These are phyloP conservation scores for Caenorhabditis panamensis DNA, from an alignment of 2,888 invertebrate species.

Conservation along the genomic window DNA sequence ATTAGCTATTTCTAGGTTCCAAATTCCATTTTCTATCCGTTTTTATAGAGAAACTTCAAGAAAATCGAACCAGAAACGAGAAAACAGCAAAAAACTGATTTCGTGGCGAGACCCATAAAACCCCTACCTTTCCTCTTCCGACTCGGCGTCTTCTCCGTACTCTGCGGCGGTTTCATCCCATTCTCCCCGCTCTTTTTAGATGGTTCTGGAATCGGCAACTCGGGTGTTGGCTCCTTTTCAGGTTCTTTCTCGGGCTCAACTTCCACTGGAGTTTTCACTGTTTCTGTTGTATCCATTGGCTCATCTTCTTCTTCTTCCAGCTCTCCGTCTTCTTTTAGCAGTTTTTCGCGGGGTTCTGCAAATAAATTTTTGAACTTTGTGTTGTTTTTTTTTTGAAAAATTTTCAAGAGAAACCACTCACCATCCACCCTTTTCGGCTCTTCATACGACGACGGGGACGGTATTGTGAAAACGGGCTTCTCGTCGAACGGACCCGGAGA, in stretches of 20 bases:
- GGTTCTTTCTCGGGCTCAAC: too few relatives aligned
- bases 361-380: too few relatives aligned
- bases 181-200: slow-evolving; percentile 20
- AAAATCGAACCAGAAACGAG: too few relatives aligned
- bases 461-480: neutral
- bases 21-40: too few relatives aligned
- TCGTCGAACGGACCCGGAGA: slow-evolving; percentile 5
- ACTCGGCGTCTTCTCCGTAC: slow-evolving; percentile 24
- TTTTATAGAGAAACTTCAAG: too few relatives aligned
- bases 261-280: neutral
- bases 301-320: slow-evolving; percentile 48
- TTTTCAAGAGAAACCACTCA: neutral
- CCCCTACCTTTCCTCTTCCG: slow-evolving; percentile 46
- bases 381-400: too few relatives aligned
- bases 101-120: too few relatives aligned
- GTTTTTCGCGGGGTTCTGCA: neutral
- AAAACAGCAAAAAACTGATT: neutral
- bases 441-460: neutral
- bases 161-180: slow-evolving; percentile 44
- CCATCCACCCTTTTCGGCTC: neutral
- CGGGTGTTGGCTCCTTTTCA: neutral
- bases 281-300: neutral
- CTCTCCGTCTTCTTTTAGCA: slow-evolving; percentile 50
- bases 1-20: too few relatives aligned
- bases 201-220: neutral